These are phyloP conservation scores for Alaudala cheleensis DNA, from an alignment of 2,113 vertebrate genomes.

Conservation along the genomic window DNA sequence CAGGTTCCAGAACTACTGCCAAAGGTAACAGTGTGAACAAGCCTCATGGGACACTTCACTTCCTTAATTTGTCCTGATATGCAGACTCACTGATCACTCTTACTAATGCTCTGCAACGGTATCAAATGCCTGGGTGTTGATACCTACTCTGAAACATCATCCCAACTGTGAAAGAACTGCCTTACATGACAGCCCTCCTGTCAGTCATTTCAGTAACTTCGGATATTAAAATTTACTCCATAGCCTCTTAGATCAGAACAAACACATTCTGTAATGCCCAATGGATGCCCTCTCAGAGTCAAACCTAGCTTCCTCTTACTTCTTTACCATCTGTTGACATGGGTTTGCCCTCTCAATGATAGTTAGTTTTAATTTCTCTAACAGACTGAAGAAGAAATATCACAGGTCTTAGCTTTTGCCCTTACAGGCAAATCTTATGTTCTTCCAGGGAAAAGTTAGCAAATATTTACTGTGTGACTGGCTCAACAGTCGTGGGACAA, in stretches of 20 bases:
- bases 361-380: background rate
- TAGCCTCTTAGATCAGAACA: background rate
- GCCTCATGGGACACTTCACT: background rate
- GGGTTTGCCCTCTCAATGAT: background rate
- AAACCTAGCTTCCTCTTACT: background rate
- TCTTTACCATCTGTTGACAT: background rate
- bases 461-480: background rate
- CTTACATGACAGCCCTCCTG: background rate
- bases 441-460: background rate
- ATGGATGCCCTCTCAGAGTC: background rate
- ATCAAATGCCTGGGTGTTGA: background rate
- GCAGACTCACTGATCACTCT: background rate
- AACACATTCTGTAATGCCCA: background rate
- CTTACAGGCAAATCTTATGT: background rate
- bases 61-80: background rate
- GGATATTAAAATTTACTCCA: background rate
- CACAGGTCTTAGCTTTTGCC: background rate
- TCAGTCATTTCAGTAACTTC: background rate
- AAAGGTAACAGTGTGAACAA: background rate
- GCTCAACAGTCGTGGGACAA: background rate
- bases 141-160: background rate
- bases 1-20: background rate
- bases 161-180: background rate
- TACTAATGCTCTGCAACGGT: background rate
- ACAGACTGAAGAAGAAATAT: background rate